A percentile compares a stretch with the other conserved stretches of the same genome.
Conservation (phyloP, 2,888 invertebrate genomes). For the Caenorhabditis wallacei region DNA sequence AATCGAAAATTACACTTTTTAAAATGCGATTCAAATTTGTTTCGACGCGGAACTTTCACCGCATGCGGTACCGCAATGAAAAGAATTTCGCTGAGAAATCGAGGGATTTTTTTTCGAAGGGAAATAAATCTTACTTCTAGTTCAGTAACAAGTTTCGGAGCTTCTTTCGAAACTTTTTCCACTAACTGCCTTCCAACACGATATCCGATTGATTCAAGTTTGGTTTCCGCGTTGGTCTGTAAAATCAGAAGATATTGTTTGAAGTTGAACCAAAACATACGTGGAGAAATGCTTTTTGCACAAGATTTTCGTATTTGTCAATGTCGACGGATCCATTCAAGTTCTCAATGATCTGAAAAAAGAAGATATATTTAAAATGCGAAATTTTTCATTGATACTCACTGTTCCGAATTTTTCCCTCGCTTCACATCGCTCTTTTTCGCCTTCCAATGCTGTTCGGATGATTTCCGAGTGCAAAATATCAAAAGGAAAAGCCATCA, state of each 20-base stretch:
- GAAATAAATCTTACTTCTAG: constrained; percentile 86
- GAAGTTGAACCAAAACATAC: constrained; percentile 49
- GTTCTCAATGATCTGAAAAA: constrained; percentile 61
- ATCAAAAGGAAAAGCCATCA: constrained; percentile 77
- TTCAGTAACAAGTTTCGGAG: constrained; percentile 90
- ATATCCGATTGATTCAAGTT: constrained; percentile 86
- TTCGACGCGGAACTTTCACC: background rate
- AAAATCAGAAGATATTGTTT: constrained; percentile 10
- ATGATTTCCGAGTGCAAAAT: constrained; percentile 81
- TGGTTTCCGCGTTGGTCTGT: constrained; percentile 81
- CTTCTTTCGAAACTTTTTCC: constrained; percentile 84
- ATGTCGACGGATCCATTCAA: constrained; percentile 57
- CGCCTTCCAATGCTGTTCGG: constrained; percentile 72
- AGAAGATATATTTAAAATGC: no score
- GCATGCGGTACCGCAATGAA: background rate
- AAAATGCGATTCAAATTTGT: background rate
- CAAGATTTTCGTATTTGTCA: constrained; percentile 67
- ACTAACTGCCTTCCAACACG: constrained; percentile 86
- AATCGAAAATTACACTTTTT: background rate
- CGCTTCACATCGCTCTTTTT: constrained; percentile 64
- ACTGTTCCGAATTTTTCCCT: constrained; percentile 69
- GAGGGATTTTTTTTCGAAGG: background rate
- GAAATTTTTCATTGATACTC: background rate
- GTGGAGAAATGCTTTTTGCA: constrained; percentile 72
- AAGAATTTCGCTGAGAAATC: background rate